Conservation (phyloP, 2,888 invertebrate genomes). For the Pristionchus fissidentatus region DNA sequence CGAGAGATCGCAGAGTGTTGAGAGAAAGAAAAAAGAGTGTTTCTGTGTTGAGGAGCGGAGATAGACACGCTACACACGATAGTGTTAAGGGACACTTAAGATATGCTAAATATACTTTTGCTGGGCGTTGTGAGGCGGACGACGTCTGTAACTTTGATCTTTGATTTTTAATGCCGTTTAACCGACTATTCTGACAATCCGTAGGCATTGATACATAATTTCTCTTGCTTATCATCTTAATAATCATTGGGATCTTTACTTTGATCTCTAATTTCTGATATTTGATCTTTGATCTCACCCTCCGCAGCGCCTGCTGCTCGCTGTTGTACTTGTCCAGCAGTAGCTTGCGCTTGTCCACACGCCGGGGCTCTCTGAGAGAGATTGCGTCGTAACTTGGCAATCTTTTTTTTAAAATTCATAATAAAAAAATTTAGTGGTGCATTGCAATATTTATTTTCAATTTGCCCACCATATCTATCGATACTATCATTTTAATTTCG, state of each 20-base stretch:
- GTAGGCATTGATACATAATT: no score
- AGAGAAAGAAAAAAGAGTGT: not conserved
- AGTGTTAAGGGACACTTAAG: slow-evolving; percentile 20
- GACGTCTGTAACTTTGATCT: slow-evolving; percentile 16
- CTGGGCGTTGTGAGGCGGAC: slow-evolving; percentile 20
- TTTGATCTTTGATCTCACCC: slow-evolving; percentile 56
- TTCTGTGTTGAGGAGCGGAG: not conserved
- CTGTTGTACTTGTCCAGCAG: slow-evolving; percentile 69
- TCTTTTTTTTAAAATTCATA: slow-evolving; percentile 45
- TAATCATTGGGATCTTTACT: not conserved
- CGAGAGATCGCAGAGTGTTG: no score
- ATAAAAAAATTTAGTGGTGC: not conserved
- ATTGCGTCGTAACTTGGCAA: not conserved
- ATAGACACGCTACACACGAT: slow-evolving; percentile 20
- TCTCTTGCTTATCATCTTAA: no score
- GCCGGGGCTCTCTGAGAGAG: slow-evolving; percentile 48
- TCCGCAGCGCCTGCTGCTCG: slow-evolving; percentile 63
- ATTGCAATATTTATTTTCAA: no score
- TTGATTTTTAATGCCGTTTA: not conserved
- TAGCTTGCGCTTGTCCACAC: slow-evolving; percentile 68
- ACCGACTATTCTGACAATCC: no score
- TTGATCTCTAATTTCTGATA: slow-evolving; percentile 15
- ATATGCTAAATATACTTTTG: slow-evolving; percentile 38
- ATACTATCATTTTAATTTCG: no score
- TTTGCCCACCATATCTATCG: no score